Evolutionary conservation across 2,888 invertebrate species (phyloP).

Genomic region (Acleris holmiana): DNA sequence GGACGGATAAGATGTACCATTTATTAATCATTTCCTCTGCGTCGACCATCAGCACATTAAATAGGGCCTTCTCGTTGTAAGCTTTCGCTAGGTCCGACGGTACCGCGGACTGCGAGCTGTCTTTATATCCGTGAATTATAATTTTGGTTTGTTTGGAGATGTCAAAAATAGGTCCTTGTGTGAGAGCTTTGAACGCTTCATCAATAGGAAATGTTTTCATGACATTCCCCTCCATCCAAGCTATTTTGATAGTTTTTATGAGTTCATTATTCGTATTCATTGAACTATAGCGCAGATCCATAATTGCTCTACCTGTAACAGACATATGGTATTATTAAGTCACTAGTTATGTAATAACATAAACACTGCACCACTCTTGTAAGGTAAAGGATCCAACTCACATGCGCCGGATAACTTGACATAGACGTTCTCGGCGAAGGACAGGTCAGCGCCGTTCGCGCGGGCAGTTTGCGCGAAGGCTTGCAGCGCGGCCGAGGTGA

Average conservation of each 20-base stretch:
- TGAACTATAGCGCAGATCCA: constrained; percentile 68
- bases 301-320: constrained; percentile 74
- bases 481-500: constrained; percentile 44
- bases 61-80: constrained; percentile 74
- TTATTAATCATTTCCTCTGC: constrained; percentile 74
- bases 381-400: constrained; percentile 59
- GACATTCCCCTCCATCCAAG: constrained; percentile 59
- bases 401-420: constrained; percentile 75
- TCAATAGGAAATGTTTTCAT: constrained; percentile 65
- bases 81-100: constrained; percentile 71
- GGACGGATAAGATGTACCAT: constrained; percentile 73
- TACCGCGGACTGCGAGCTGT: constrained; percentile 71
- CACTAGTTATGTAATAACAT: constrained; percentile 31
- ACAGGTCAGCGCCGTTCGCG: constrained; percentile 53
- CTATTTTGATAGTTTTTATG: constrained; percentile 71
- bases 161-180: constrained; percentile 65
- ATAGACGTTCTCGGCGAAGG: constrained; percentile 73
- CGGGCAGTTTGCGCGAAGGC: constrained; percentile 44
- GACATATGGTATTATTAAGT: constrained; percentile 26
- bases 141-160: constrained; percentile 77
- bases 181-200: constrained; percentile 65
- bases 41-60: constrained; percentile 76
- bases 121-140: constrained; percentile 77
- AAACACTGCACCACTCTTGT: constrained; percentile 24
- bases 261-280: constrained; percentile 62